Base-by-base conservation (phyloP, 2,888 invertebrate genomes). In the Cremastinae sp. region DNA sequence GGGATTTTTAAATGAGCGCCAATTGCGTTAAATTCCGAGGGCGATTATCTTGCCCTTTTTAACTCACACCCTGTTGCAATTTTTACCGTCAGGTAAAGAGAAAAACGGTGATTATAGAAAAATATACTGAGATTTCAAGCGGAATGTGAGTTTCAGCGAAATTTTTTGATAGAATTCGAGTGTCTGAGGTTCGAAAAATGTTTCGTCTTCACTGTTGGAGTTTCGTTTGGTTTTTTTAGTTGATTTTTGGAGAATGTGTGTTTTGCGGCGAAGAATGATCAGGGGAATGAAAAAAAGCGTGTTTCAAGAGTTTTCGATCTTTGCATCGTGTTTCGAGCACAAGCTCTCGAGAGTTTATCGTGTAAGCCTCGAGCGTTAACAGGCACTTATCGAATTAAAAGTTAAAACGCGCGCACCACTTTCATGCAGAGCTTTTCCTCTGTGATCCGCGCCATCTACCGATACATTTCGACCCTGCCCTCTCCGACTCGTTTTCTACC, bases 1-100 rank as follows among this genome's bases (percentile, higher is more conserved):
- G 88, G 85, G 86, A 88, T 89, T 89, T 89, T 89, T 86, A 89
- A 89, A 88, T 85, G 87, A 88, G 86, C 84, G 82, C 83, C 87
- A 89, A 89, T 89, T 87, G 87, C 86, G 87, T 89, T 88, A 88
- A 89, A 86, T 80, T 83, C 80, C 82, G 80, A 20, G n/a, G 12
- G 80, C 80, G 78, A 79, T 82, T 82, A 80, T 78, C 75, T 78
- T 75, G 75, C 75, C 78, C 76, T 76, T 12, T 41, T 14, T 53
- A 14, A 47, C 7, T 41, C 62, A 14, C 58, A 71, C 65, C 75
- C 45, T 41, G 41, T 59, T 59, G 62, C 66, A 71, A 78, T 76
- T 79, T 78, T 70, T 69, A 69, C 53, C 61, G 58, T 64, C 41
- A 37, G 12, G 16, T n/a, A 1, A 45, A 70, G 14, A 45, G 59